Percentiles rank a stretch among this genome's conserved stretches.
These are phyloP conservation scores for Enoplosus armatus DNA, from an alignment of 2,797 vertebrate species.

Conservation along the genomic window DNA sequence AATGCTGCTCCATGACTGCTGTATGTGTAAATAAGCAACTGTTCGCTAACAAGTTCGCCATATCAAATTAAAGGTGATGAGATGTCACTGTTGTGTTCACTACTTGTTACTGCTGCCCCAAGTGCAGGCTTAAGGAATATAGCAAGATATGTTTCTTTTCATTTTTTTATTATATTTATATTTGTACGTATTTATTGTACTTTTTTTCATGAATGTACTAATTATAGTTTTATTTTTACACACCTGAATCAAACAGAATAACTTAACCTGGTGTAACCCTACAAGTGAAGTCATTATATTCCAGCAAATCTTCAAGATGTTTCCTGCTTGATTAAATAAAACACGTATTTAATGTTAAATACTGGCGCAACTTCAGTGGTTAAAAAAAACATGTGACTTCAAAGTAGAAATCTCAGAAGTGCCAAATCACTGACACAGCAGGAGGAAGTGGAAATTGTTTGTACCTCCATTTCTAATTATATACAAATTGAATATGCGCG, in stretches of 20 bases:
- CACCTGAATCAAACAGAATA: neutral
- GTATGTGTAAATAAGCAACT: neutral
- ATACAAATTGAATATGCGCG: neutral
- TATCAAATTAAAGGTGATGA: neutral
- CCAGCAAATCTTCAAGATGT: neutral
- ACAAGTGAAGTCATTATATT: neutral
- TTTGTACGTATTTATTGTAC: too few species aligned
- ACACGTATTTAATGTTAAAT: neutral
- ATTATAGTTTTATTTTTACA: neutral
- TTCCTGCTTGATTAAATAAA: neutral
- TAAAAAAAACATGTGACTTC: constrained; percentile 17
- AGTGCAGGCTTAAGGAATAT: neutral
- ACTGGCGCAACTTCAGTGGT: neutral
- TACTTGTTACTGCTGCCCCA: neutral
- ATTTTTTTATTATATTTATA: too few species aligned
- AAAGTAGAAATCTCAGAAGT: neutral
- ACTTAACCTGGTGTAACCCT: neutral
- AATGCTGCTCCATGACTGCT: neutral
- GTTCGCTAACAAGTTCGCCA: neutral
- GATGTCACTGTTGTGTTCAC: neutral
- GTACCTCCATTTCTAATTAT: constrained; percentile 1
- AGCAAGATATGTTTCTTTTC: too few species aligned
- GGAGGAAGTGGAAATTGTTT: constrained; percentile 8
- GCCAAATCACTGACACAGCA: constrained; percentile 1
- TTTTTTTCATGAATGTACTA: too few species aligned